These are phyloP conservation scores for Drosophila parabipectinata DNA, from an alignment of 1,140 invertebrate species.

Conservation along the genomic window DNA sequence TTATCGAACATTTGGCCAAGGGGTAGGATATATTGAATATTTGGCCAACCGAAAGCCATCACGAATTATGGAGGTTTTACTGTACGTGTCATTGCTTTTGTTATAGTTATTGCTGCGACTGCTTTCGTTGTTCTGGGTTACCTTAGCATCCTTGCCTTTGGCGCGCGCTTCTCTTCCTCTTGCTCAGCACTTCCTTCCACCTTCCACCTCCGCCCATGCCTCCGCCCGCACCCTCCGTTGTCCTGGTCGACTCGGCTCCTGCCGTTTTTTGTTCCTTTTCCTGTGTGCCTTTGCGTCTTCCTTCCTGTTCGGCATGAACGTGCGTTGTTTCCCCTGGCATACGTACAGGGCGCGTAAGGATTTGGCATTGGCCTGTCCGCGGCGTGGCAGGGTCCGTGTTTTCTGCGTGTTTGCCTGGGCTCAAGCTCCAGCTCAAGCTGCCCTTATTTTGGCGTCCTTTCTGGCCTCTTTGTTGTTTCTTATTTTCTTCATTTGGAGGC, in stretches of 20 bases:
- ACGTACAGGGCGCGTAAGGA: conserved; percentile 9
- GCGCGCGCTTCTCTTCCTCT: conserved; percentile 7
- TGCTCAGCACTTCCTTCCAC: neutral
- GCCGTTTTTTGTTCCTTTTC: conserved; percentile 65
- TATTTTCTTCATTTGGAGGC: conserved; percentile 23
- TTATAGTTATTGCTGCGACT: conserved; percentile 62
- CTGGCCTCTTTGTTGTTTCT: conserved; percentile 13
- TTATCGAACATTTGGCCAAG: neutral
- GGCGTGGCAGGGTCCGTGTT: conserved; percentile 25
- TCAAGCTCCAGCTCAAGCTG: conserved; percentile 16
- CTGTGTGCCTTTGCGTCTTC: conserved; percentile 55
- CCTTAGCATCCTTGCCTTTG: conserved; percentile 72
- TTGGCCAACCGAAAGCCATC: neutral
- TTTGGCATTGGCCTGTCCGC: conserved; percentile 47
- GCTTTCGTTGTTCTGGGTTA: conserved; percentile 63
- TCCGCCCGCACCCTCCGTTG: neutral
- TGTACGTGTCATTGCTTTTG: conserved; percentile 42
- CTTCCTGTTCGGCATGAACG: conserved; percentile 75
- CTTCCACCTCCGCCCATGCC: neutral
- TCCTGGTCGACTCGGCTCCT: neutral
- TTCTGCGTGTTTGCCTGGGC: conserved; percentile 52
- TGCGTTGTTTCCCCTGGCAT: conserved; percentile 70
- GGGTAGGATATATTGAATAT: neutral
- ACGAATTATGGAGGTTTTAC: neutral
- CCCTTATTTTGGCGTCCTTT: conserved; percentile 7